Evolutionary conservation across 2,113 vertebrate species (phyloP), one percentile per base, ranked within the genome.

Genomic region (Triplophysa dalaica): DNA sequence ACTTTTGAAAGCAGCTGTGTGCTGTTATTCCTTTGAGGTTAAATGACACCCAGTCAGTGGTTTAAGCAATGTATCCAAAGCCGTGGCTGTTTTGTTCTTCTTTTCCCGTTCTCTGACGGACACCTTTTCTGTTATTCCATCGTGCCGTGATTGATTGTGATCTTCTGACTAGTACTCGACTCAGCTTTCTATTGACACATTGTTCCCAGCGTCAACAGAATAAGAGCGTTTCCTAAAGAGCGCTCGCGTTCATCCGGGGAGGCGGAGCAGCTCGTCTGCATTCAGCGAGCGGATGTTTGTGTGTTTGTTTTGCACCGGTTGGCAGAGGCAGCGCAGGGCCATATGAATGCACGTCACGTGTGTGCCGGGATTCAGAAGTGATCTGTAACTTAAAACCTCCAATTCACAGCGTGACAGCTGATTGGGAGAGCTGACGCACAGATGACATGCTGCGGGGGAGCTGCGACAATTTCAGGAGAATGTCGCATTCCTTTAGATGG

Each of bases 331-430:
- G 84, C 82, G 84, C 17, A 85, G 88, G 88, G 77, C 22, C 83
- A 87, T 84, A 89, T 86, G 88, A 84, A 87, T 81, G 84, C 86
- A 84, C 87, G 87, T 89, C 87, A 90, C 82, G 84, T 85, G 84
- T 87, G 84, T 82, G 82, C 82, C 79, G 82, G 84, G 88, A 90
- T 89, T 89, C 84, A 85, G 77, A 80, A 67, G 82, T 77, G 63
- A 89, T 88, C 82, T 69, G 88, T 81, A 88, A 85, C 86, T 87
- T 88, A 82, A 86, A 88, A 86, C 87, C 87, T 66, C 79, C 87
- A 77, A 84, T 91, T 91, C 82, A 80, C 86, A 82, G 83, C 65
- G 80, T 89, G 87, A 85, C 86, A 88, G 81, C 81, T 85, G 88
- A 89, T 86, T 82, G 70, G 75, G 66, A 81, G 84, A 61, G 80